Base-by-base conservation (phyloP, 2,888 invertebrate genomes). In the Nomada lathburiana region DNA sequence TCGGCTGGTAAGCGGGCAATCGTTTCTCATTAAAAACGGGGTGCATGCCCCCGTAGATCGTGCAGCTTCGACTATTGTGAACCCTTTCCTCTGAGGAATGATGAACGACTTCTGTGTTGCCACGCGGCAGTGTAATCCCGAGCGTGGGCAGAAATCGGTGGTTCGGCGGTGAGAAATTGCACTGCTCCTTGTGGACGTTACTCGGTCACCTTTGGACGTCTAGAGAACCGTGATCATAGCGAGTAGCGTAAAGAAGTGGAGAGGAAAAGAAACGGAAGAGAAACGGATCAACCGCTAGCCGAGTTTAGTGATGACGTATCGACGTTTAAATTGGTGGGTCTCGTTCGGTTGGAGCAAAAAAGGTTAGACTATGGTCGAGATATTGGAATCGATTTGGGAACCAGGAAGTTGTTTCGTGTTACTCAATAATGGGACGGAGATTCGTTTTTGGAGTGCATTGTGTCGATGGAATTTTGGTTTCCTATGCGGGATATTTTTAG, bases 91-190 rank as follows among this genome's bases (percentile, higher is more conserved):
- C 11, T 29, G 7, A 5, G 18, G 16, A 59, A 73, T 76, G 80
- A 86, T 83, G 72, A 81, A 86, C 63, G 83, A 79, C 72, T 36
- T 65, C 42, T 20, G 62, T 62, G 77, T 80, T 71, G 36, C 36
- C 7, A 36, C 36, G 36, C 36, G 36, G 36, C 36, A 7, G 36
- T 7, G 36, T 36, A 36, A 0, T 36, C 74, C 69, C 80, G 57
- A 63, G 52, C 20, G 44, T 13, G 3, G 18, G 47, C 13, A 57
- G 68, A 68, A 74, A 74, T 44, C 63, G 62, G 23, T 60, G 63
- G 11, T 47, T 76, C 55, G 59, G 13, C 13, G 20, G 20, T 20
- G 42, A 20, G n/a, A 20, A 63, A 63, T 29, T 62, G 26, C n/a
- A 7, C 69, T 62, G 44, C 50, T 72, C 55, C 76, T 59, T 26